Evolutionary conservation across 2,797 vertebrate genomes (phyloP).

Genomic region (Poeciliopsis infans): DNA sequence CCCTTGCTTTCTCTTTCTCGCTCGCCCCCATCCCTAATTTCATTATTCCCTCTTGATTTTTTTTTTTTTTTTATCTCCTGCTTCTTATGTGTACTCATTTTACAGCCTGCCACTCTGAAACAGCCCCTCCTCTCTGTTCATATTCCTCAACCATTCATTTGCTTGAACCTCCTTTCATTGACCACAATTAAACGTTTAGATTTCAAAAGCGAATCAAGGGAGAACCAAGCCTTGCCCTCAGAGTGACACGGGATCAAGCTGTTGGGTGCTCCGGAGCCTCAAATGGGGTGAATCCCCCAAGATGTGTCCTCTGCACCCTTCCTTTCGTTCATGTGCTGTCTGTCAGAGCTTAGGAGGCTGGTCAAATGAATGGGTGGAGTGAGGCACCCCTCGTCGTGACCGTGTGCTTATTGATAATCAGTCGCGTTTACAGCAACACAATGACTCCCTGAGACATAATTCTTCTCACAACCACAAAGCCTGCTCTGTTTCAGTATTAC

Average conservation of each 20-base stretch:
- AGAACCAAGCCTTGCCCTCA: constrained; percentile 75
- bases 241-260: constrained; percentile 84
- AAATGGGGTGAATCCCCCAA: constrained; percentile 78
- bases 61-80: constrained; percentile 50
- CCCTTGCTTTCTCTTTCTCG: constrained; percentile 72
- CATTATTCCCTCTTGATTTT: constrained; percentile 90
- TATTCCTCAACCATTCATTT: constrained; percentile 78
- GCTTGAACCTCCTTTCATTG: constrained; percentile 80
- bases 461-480: constrained; percentile 50
- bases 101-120: constrained; percentile 72
- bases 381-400: constrained; percentile 71
- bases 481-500: constrained; percentile 2
- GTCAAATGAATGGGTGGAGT: constrained; percentile 73
- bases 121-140: constrained; percentile 67
- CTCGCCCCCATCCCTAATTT: constrained; percentile 86
- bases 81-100: constrained; percentile 80
- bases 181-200: constrained; percentile 85
- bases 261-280: constrained; percentile 76
- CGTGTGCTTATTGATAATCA: constrained; percentile 74
- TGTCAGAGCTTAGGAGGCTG: constrained; percentile 71
- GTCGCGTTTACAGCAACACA: constrained; percentile 69
- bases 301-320: constrained; percentile 78
- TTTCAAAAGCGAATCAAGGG: constrained; percentile 83
- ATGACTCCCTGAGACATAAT: constrained; percentile 56
- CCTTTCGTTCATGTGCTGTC: constrained; percentile 74